Evolutionary conservation across 1,140 invertebrate species (phyloP).

Genomic region (Ladona fulva): DNA sequence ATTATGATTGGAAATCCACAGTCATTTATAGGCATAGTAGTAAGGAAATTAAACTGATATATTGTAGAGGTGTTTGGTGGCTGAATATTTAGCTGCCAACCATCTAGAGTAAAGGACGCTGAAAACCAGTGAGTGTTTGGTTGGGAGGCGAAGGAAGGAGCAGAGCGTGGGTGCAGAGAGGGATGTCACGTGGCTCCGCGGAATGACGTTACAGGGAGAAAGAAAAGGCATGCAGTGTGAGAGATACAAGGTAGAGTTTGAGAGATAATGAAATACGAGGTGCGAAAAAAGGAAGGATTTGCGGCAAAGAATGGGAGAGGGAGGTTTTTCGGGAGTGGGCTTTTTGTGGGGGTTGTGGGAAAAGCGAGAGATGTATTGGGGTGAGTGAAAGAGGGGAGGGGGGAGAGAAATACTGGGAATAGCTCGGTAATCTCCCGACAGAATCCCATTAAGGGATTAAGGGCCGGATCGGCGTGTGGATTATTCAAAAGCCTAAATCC

Average conservation of each 20-base stretch:
- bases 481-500: conserved; percentile 7
- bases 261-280: background rate
- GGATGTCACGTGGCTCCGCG: no score
- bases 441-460: conserved; percentile 9
- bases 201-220: no score
- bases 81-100: no score
- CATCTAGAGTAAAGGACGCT: no score
- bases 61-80: no score
- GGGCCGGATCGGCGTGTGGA: background rate
- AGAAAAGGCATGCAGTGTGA: no score
- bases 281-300: background rate
- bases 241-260: background rate
- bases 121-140: no score
- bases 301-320: background rate
- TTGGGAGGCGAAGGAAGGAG: no score
- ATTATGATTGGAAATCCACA: no score
- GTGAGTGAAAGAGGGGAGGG: background rate
- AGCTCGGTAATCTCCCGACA: conserved; percentile 2
- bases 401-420: background rate
- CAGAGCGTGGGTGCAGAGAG: no score
- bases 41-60: no score
- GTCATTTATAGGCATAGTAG: no score
- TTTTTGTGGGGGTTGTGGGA: background rate
- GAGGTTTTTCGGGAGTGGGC: background rate
- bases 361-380: background rate